Conservation (phyloP, 2,888 invertebrate genomes). For the Scrobipalpa atriplicella region DNA sequence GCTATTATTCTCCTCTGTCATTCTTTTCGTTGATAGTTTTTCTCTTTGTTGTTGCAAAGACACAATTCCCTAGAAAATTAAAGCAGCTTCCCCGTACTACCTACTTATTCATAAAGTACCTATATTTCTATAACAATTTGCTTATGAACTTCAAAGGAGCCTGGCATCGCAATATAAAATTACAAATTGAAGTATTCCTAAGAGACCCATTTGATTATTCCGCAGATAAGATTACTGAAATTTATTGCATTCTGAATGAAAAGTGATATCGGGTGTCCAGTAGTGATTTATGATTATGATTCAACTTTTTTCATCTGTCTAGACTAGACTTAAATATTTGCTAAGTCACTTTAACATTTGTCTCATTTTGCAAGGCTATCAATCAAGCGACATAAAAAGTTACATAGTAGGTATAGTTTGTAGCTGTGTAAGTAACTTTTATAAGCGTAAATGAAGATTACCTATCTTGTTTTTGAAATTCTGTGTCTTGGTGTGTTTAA, state of each 20-base stretch:
- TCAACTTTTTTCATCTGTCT: neutral
- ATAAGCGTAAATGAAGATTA: no score
- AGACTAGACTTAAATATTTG: neutral
- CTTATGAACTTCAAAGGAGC: neutral
- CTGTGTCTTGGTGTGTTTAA: no score
- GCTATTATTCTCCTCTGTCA: slow-evolving; percentile 3
- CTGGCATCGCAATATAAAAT: slow-evolving; percentile 1
- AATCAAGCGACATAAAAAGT: no score
- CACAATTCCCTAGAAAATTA: neutral
- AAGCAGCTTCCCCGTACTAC: neutral
- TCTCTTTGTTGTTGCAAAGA: neutral
- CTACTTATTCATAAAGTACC: neutral
- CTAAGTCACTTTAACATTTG: no score
- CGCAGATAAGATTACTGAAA: neutral
- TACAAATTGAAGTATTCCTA: slow-evolving; percentile 6
- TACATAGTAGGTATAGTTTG: no score
- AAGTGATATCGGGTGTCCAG: neutral
- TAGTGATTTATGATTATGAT: neutral
- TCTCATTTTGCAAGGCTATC: no score
- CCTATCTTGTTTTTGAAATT: no score
- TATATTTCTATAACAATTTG: slow-evolving; percentile 1
- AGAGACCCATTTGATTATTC: neutral
- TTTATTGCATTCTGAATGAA: neutral
- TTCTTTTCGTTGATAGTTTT: neutral
- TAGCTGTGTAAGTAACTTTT: no score